phyloP scores from a whole-genome alignment of 1,140 invertebrate species.

The Yoshiicerus persimilis region DNA sequence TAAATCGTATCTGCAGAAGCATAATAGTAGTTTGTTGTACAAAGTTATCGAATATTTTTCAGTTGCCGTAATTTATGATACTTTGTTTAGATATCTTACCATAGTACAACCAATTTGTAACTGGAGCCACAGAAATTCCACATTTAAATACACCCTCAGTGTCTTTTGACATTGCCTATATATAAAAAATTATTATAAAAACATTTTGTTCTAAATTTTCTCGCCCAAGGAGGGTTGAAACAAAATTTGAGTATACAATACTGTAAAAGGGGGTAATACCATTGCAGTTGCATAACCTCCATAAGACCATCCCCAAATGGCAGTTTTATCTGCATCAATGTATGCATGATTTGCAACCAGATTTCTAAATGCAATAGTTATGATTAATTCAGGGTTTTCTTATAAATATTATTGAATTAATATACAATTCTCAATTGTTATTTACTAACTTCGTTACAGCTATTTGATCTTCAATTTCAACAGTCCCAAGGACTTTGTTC shows the following conservation, averaged over 20 bases:
- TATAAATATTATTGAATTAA: neutral
- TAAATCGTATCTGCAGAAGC: constrained; percentile 81
- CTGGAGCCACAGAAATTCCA: constrained; percentile 89
- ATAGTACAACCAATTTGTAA: constrained; percentile 91
- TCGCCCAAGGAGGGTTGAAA: neutral
- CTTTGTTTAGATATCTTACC: constrained; percentile 69
- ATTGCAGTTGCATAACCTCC: constrained; percentile 53
- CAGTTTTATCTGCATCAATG: constrained; percentile 70
- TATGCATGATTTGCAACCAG: constrained; percentile 62
- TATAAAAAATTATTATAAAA: neutral
- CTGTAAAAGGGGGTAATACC: neutral
- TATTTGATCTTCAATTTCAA: constrained; percentile 64
- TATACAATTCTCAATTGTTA: too few relatives aligned
- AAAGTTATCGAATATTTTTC: too few relatives aligned
- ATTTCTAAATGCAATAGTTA: constrained; percentile 54
- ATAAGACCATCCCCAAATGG: constrained; percentile 88
- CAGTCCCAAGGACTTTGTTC: constrained; percentile 80
- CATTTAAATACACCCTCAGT: constrained; percentile 74
- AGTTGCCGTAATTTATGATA: too few relatives aligned
- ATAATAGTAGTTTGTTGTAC: neutral
- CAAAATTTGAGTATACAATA: neutral
- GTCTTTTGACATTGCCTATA: constrained; percentile 64
- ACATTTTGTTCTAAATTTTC: neutral
- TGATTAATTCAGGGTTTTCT: too few relatives aligned
- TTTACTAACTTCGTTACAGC: constrained; percentile 54